Evolutionary conservation across 1,140 invertebrate species (phyloP).

Genomic region (Helicoverpa zea): DNA sequence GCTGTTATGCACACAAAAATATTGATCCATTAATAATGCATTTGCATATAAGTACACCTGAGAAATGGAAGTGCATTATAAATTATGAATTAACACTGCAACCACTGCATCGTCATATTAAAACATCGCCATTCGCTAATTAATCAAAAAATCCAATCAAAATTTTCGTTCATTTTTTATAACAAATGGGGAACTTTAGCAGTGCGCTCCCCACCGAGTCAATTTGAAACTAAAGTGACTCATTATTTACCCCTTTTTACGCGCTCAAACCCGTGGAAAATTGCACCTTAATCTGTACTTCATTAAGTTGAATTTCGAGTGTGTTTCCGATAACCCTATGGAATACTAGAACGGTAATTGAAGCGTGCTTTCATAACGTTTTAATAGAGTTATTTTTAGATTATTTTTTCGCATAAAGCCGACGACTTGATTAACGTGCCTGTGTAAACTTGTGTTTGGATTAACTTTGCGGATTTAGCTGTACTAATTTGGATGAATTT

Average conservation of each 20-base stretch:
- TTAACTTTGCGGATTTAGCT: constrained; percentile 27
- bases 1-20: not conserved
- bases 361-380: constrained; percentile 54
- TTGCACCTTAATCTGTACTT: constrained; percentile 9
- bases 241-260: constrained; percentile 46
- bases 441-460: constrained; percentile 18
- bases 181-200: constrained; percentile 57
- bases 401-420: constrained; percentile 33
- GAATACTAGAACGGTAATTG: constrained; percentile 41
- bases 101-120: constrained; percentile 31
- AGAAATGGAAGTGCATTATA: not conserved
- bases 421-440: constrained; percentile 37
- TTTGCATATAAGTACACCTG: not conserved
- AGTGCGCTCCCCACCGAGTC: constrained; percentile 46
- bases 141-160: constrained; percentile 70
- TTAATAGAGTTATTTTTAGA: constrained; percentile 58
- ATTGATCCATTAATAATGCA: not conserved
- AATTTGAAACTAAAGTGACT: constrained; percentile 51
- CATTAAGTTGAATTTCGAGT: constrained; percentile 27
- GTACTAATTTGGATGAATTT: not conserved
- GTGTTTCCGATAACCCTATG: not conserved
- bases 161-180: constrained; percentile 68
- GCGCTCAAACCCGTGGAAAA: constrained; percentile 26
- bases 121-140: constrained; percentile 45
- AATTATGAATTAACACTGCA: constrained; percentile 35